Evolutionary conservation across 2,113 vertebrate species (phyloP), one percentile per base, ranked within the genome.

Genomic region (Mohoua ochrocephala): DNA sequence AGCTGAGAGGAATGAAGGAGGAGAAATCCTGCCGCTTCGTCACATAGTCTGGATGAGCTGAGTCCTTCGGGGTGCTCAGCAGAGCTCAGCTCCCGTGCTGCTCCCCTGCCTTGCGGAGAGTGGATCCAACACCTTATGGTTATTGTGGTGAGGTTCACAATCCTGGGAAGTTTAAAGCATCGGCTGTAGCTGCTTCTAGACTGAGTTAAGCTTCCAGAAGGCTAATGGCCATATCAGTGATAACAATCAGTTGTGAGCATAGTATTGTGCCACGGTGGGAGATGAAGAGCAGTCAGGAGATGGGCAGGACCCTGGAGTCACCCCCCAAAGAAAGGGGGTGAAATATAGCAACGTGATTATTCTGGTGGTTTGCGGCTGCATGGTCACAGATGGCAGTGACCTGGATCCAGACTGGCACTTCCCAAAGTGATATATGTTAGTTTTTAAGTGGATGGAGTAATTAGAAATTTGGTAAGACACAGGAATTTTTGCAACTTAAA

Each of bases 21-120:
- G 71, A 87, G 77, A 70, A 47, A 80, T 52, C 35, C 30, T 3
- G 1, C 50, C 42, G 64, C 53, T 84, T 30, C 52, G 91, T 54
- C 5, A 0, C 0, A 0, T 27, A n/a, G 28, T 14, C 63, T 39
- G 64, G 26, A 5, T 0, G 2, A 50, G 44, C 21, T 1, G 1
- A 23, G 26, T 53, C 27, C 10, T 7, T 49, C 0, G 1, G 30
- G 52, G 28, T 8, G 24, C 74, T 44, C 17, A 24, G 80, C 27
- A 7, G 56, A 70, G 22, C 67, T 52, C 50, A 42, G 67, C 27
- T 23, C 22, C 30, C 0, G 0, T 47, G 30, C 45, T 22, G 6
- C 33, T 57, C 52, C 15, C 19, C 17, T 52, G 26, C 30, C 28
- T 54, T 42, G 79, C 64, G 56, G 33, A 33, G 37, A 63, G 15